Evolutionary conservation across 2,797 vertebrate species (phyloP).

Genomic region (Simalia tracyae): DNA sequence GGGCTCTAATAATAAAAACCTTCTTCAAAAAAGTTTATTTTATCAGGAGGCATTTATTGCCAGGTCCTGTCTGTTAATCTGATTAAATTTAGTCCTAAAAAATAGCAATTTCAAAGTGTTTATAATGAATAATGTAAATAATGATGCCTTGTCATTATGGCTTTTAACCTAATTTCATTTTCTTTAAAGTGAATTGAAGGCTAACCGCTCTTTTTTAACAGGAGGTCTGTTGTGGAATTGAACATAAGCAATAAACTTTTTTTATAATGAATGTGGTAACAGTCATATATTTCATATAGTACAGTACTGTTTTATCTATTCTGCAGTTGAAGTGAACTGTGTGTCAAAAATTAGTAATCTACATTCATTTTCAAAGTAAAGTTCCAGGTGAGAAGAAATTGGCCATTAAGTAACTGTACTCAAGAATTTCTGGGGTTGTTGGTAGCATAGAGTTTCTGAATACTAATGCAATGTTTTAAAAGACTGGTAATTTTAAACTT

Average conservation of each 20-base stretch:
- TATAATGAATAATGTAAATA: not conserved
- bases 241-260: not conserved
- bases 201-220: slow-evolving; percentile 3
- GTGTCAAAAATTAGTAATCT: not conserved
- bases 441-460: not conserved
- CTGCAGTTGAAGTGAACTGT: not conserved
- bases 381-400: not conserved
- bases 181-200: not conserved
- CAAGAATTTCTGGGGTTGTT: not conserved
- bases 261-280: slow-evolving; percentile 15
- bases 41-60: not conserved
- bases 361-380: not conserved
- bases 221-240: slow-evolving; percentile 23
- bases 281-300: slow-evolving; percentile 14
- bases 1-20: not conserved
- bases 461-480: not conserved
- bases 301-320: slow-evolving; percentile 15
- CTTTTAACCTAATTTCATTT: slow-evolving; percentile 13
- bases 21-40: not conserved
- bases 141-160: slow-evolving; percentile 16
- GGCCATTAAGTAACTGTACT: slow-evolving; percentile 48
- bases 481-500: not conserved
- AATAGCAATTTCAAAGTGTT: slow-evolving; percentile 20
- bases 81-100: not conserved
- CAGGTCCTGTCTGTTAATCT: not conserved